phyloP scores from a whole-genome alignment of 2,888 invertebrate genomes.

The Mesorhabditis spiculigera region DNA sequence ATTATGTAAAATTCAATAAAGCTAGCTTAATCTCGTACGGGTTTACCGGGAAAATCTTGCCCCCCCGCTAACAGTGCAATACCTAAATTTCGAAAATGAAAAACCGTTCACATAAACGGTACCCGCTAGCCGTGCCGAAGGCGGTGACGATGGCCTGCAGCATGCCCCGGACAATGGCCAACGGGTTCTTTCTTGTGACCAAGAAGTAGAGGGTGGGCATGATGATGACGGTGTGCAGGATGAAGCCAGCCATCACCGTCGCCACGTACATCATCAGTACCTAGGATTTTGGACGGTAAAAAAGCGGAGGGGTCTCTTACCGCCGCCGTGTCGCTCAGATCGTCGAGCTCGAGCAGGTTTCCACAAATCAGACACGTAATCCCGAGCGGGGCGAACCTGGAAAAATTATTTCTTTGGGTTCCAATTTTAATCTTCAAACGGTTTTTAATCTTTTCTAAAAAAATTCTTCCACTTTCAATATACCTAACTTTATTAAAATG shows the following conservation, averaged over 20 bases:
- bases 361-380: constrained; percentile 56
- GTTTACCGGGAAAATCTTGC: no score
- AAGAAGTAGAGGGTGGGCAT: constrained; percentile 81
- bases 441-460: no score
- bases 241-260: constrained; percentile 85
- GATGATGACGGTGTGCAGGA: constrained; percentile 85
- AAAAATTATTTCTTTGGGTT: not conserved
- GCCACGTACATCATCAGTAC: constrained; percentile 86
- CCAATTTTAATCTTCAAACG: no score
- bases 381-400: constrained; percentile 52
- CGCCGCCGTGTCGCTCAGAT: constrained; percentile 51
- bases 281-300: constrained; percentile 51
- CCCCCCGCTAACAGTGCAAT: no score
- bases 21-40: no score
- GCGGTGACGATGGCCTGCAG: constrained; percentile 74
- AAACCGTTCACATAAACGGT: constrained; percentile 10
- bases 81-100: no score
- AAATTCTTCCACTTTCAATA: no score
- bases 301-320: constrained; percentile 15
- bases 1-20: no score
- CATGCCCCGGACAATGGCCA: constrained; percentile 38
- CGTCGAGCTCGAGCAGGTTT: constrained; percentile 55
- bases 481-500: no score
- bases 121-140: constrained; percentile 88
- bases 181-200: constrained; percentile 62